Percentiles rank a stretch among this genome's conserved stretches.
Evolutionary conservation across 2,113 vertebrate species (phyloP).

Genomic region (Illadopsis cleaveri): DNA sequence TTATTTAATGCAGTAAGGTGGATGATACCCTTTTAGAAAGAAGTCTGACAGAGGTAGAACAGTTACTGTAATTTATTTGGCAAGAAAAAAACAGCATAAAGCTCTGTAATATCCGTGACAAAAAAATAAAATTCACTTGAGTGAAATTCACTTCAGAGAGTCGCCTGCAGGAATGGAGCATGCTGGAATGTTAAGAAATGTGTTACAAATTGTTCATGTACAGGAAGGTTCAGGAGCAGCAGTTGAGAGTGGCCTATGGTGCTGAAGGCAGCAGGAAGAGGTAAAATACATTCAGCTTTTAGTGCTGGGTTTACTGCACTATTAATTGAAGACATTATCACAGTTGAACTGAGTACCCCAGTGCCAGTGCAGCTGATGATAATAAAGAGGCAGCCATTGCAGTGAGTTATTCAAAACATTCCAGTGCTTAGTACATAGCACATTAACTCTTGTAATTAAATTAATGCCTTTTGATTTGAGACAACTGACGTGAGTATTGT

Average conservation of each 20-base stretch:
- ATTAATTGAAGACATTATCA: conserved; percentile 8
- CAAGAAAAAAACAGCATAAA: neutral
- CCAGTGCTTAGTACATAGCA: neutral
- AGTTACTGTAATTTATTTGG: conserved; percentile 50
- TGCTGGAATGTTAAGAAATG: neutral
- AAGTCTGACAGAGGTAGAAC: conserved; percentile 46
- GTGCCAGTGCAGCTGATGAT: neutral
- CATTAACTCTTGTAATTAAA: conserved; percentile 19
- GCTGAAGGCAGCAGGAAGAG: neutral
- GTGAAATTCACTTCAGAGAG: conserved; percentile 48
- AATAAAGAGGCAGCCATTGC: conserved; percentile 8
- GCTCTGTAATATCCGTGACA: conserved; percentile 30
- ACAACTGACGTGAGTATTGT: neutral
- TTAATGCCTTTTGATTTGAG: conserved; percentile 5
- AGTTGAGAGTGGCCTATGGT: neutral
- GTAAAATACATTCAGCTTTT: neutral
- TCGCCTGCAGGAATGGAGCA: conserved; percentile 2
- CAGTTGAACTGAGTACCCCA: neutral
- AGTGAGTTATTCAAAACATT: neutral
- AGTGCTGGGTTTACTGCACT: neutral
- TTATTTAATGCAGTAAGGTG: conserved; percentile 59
- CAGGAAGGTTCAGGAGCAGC: neutral
- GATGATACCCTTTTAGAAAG: conserved; percentile 64
- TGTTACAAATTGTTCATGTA: neutral
- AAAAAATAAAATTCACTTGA: conserved; percentile 43